Conservation (phyloP, 2,113 vertebrate species). For the Chloebia gouldiae region DNA sequence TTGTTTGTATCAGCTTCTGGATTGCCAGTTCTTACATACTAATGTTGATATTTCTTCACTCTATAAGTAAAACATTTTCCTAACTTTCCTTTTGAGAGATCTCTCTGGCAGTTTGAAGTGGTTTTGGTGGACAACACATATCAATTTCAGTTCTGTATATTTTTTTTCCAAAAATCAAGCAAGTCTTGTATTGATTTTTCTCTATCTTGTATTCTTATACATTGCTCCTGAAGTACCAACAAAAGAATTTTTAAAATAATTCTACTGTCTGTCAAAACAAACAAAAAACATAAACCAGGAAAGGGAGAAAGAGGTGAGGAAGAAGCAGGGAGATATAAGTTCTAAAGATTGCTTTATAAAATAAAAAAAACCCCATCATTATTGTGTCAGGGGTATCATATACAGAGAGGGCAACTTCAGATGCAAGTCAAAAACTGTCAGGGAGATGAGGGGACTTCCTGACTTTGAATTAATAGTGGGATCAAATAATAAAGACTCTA, state of each 20-base stretch:
- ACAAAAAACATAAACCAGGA: not conserved
- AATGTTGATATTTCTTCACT: not conserved
- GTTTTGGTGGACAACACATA: not conserved
- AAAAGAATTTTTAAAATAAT: not conserved
- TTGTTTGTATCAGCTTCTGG: not conserved
- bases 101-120: not conserved
- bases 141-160: not conserved
- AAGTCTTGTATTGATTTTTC: not conserved
- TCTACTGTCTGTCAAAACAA: not conserved
- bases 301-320: not conserved
- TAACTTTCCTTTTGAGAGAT: not conserved
- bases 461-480: not conserved
- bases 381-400: not conserved
- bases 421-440: not conserved
- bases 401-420: not conserved
- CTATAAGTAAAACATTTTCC: not conserved
- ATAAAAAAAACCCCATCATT: not conserved
- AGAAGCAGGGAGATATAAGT: rapidly evolving
- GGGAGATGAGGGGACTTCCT: not conserved
- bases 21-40: not conserved
- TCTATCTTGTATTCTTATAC: not conserved
- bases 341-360: not conserved
- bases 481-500: not conserved
- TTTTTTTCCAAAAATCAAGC: not conserved
- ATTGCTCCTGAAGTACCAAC: not conserved